phyloP scores from a whole-genome alignment of 2,113 vertebrate species.

The Pelecanus crispus region DNA sequence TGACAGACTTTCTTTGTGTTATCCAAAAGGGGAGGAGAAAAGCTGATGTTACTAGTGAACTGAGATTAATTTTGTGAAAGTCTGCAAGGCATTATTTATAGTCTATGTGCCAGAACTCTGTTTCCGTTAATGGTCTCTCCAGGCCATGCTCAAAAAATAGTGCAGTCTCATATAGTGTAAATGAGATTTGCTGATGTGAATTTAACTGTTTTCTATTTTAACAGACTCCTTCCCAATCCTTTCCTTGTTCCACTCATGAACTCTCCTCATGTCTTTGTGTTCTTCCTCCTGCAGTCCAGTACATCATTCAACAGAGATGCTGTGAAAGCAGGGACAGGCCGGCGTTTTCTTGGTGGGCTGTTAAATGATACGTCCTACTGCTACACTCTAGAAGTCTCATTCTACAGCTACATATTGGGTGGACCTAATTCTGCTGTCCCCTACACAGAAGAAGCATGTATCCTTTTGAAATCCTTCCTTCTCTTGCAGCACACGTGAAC shows the following conservation, averaged over 20 bases:
- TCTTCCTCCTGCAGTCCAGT: conserved; percentile 79
- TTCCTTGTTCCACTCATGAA: background rate
- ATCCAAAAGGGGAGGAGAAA: background rate
- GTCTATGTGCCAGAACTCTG: background rate
- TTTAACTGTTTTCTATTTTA: background rate
- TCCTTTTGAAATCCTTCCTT: conserved; percentile 74
- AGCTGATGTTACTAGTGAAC: background rate
- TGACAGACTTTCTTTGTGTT: background rate
- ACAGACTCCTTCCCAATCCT: background rate
- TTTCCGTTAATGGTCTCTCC: background rate
- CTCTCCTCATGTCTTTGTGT: background rate
- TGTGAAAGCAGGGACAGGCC: conserved; percentile 94
- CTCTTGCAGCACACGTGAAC: background rate
- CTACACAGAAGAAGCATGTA: conserved; percentile 96
- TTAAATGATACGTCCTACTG: conserved; percentile 93
- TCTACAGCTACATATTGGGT: conserved; percentile 90
- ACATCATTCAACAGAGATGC: conserved; percentile 93
- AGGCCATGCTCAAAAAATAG: background rate
- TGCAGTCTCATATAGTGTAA: background rate
- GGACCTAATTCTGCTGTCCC: conserved; percentile 82
- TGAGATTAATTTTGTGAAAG: background rate
- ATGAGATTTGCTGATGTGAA: background rate
- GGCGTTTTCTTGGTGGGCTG: conserved; percentile 91
- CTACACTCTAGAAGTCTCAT: conserved; percentile 97
- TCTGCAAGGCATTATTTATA: background rate